Percentiles rank a stretch among this genome's conserved stretches.
Conservation (phyloP, 2,797 vertebrate genomes). For the Ciconia nigra region DNA sequence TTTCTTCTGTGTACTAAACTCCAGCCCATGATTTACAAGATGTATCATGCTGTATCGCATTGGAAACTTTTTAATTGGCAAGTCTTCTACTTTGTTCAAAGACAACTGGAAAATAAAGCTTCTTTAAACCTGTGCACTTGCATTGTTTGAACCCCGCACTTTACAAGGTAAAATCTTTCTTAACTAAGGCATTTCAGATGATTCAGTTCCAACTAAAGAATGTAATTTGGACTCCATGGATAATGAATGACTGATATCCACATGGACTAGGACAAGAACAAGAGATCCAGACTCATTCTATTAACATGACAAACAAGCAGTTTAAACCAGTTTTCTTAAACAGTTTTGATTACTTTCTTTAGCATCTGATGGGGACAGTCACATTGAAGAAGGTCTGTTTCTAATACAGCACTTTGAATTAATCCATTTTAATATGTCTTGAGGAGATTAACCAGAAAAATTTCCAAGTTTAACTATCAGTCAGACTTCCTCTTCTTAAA, state of each 20-base stretch:
- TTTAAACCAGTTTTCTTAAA: not conserved
- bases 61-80: not conserved
- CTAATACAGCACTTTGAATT: not conserved
- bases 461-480: not conserved
- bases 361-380: not conserved
- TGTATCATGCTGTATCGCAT: fast-evolving
- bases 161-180: not conserved
- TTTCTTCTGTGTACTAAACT: not conserved
- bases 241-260: not conserved
- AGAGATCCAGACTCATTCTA: not conserved
- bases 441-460: not conserved
- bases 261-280: not conserved
- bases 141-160: not conserved
- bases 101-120: not conserved
- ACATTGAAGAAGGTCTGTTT: not conserved
- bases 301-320: not conserved
- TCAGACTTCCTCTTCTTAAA: not conserved
- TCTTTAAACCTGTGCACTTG: not conserved
- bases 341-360: not conserved
- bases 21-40: not conserved
- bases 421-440: not conserved
- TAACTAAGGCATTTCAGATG: not conserved
- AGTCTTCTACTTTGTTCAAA: not conserved
- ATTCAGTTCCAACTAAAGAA: not conserved
- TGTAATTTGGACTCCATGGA: not conserved